Evolutionary conservation across 2,113 vertebrate species (phyloP).

Genomic region (Marmota monax): DNA sequence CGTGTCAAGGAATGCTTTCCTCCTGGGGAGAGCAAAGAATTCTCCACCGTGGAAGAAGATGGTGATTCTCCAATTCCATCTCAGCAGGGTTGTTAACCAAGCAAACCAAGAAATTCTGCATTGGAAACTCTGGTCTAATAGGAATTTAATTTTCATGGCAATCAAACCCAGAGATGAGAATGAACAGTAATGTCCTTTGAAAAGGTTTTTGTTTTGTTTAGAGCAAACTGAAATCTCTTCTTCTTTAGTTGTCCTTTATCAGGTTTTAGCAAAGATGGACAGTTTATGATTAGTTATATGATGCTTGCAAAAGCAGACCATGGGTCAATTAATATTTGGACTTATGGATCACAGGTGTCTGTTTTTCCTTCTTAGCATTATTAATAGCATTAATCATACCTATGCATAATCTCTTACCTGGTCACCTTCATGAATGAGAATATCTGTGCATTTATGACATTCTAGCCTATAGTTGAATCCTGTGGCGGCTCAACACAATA

Average conservation of each 20-base stretch:
- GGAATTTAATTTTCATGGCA: conserved; percentile 55
- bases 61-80: conserved; percentile 43
- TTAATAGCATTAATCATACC: neutral
- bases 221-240: neutral
- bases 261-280: conserved; percentile 18
- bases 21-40: conserved; percentile 58
- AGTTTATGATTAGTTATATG: neutral
- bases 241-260: neutral
- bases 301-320: conserved; percentile 14
- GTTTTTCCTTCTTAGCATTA: neutral
- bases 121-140: conserved; percentile 50
- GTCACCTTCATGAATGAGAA: neutral
- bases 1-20: conserved; percentile 69
- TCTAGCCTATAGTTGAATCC: neutral
- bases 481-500: neutral
- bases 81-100: conserved; percentile 33
- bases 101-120: conserved; percentile 54
- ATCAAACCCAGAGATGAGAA: conserved; percentile 32
- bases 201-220: neutral
- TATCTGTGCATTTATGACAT: neutral
- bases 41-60: conserved; percentile 54
- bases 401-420: neutral
- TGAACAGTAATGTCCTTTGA: neutral
- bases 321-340: neutral
- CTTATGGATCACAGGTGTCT: neutral